A percentile compares a stretch with the other conserved stretches of the same genome.
Conservation (phyloP, 2,888 invertebrate genomes). For the Masnerella sp. region DNA sequence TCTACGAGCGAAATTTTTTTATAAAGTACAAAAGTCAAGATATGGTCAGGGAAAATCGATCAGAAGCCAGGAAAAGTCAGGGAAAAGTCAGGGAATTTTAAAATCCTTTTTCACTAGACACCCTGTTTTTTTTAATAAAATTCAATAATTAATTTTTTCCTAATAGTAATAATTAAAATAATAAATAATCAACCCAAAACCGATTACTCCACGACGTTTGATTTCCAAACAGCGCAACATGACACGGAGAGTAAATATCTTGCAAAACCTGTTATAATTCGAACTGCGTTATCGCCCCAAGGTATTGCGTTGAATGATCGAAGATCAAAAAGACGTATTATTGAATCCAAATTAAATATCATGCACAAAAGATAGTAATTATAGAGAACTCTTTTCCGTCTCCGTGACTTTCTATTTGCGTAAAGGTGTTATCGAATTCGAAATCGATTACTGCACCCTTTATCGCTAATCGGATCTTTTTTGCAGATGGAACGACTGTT, state of each 20-base stretch:
- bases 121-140: too few species aligned
- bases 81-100: too few species aligned
- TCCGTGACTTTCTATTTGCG: conserved; percentile 58
- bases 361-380: conserved; percentile 53
- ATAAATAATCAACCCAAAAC: too few species aligned
- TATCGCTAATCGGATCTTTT: conserved; percentile 65
- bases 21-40: too few species aligned
- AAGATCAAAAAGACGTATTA: conserved; percentile 42
- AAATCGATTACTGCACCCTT: conserved; percentile 64
- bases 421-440: conserved; percentile 63
- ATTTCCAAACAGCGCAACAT: too few species aligned
- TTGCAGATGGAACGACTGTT: conserved; percentile 63
- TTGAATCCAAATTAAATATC: conserved; percentile 50
- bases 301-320: conserved; percentile 21
- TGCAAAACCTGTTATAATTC: conserved; percentile 4
- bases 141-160: too few species aligned
- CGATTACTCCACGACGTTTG: too few species aligned
- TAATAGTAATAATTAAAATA: too few species aligned
- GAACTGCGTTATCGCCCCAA: background rate
- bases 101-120: too few species aligned
- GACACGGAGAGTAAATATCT: background rate
- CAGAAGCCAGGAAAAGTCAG: too few species aligned
- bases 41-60: too few species aligned
- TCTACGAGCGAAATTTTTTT: too few species aligned
- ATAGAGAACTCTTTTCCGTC: conserved; percentile 57